Percentiles rank a stretch among this genome's conserved stretches.
Conservation (phyloP, 1,140 invertebrate species). For the Theocolax elegans region DNA sequence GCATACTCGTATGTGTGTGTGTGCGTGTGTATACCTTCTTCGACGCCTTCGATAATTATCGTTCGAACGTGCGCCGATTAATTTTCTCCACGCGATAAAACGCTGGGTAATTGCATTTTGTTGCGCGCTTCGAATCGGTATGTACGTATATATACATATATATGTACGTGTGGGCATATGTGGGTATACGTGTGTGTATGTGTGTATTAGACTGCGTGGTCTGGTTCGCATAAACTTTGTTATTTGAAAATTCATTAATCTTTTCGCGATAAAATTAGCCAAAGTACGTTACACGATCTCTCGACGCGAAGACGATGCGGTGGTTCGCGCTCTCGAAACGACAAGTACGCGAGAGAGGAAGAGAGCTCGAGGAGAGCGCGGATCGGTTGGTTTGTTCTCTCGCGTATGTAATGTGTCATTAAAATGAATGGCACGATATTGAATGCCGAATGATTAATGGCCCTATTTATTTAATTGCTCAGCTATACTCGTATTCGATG, state of each 20-base stretch:
- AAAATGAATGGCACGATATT: constrained; percentile 25
- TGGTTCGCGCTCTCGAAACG: no score
- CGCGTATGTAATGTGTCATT: neutral
- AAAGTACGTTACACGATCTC: no score
- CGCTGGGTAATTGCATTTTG: constrained; percentile 8
- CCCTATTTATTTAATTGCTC: constrained; percentile 27
- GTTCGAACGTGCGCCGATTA: neutral
- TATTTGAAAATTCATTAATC: constrained; percentile 26
- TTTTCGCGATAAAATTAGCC: neutral
- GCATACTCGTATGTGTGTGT: no score
- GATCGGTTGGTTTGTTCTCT: neutral
- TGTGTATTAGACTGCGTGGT: neutral
- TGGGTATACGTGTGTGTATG: no score
- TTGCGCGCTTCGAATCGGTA: constrained; percentile 3
- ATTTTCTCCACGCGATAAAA: neutral
- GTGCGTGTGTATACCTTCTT: neutral
- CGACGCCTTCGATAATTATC: constrained; percentile 9
- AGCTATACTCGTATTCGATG: neutral
- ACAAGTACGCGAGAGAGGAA: no score
- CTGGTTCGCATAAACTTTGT: neutral
- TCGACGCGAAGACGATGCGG: no score
- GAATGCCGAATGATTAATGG: constrained; percentile 28
- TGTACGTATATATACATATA: neutral
- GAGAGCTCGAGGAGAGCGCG: no score
- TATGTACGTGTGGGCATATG: neutral